These are phyloP conservation scores for Ailurus styani DNA, from an alignment of 2,113 vertebrate genomes.

Conservation along the genomic window DNA sequence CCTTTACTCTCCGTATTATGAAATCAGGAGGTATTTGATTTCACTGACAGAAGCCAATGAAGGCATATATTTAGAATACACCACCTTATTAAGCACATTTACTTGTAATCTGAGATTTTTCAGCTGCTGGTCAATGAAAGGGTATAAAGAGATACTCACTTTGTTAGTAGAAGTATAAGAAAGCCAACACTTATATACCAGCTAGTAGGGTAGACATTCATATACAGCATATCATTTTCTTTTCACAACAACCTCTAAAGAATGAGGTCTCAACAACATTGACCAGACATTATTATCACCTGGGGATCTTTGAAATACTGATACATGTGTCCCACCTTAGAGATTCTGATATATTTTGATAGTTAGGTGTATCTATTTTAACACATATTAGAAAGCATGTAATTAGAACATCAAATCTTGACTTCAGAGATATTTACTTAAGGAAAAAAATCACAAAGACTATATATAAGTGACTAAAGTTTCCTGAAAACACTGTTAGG, in stretches of 20 bases:
- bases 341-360: background rate
- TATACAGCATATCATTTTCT: background rate
- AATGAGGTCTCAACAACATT: background rate
- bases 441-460: background rate
- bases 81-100: background rate
- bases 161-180: background rate
- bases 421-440: background rate
- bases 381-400: background rate
- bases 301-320: background rate
- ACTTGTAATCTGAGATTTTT: background rate
- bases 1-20: background rate
- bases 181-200: background rate
- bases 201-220: background rate
- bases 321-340: too few species aligned
- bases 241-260: background rate
- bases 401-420: background rate
- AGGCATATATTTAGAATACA: background rate
- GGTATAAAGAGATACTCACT: background rate
- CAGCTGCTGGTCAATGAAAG: background rate
- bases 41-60: background rate
- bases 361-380: background rate
- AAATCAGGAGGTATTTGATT: background rate
- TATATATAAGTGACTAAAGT: background rate
- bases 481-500: background rate
- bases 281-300: background rate